Evolutionary conservation across 2,113 vertebrate species (phyloP), one percentile per base, ranked within the genome.

Genomic region (Podiceps cristatus): DNA sequence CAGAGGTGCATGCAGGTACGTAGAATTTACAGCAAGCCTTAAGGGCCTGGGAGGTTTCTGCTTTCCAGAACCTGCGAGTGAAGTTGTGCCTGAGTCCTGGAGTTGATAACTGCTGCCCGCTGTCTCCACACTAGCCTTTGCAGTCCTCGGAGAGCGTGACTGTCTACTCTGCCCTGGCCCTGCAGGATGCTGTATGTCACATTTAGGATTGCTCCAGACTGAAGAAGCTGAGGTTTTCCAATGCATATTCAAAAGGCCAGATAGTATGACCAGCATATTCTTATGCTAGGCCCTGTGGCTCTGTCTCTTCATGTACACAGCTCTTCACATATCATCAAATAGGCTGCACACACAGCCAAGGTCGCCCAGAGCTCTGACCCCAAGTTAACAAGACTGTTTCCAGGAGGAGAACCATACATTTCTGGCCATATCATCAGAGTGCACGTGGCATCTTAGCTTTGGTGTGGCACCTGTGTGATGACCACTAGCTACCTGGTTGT

Each of bases 71-170:
- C 8, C 33, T 64, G 40, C 20, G 16, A 75, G 6, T 29, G 13
- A 90, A 79, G 8, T 28, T 68, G 8, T 53, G 11, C 22, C 53
- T 87, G 47, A 53, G 4, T 72, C 35, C 27, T 63, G 33, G 24
- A 81, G 31, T 4, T 81, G 24, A 20, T 37, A 29, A 18, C 7
- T 59, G 5, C 20, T 73, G 3, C 58, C 28, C 55, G 16, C 9
- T 68, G 10, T 58, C 27, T 53, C 29, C 0, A 0, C 27, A 24
- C 5, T n/a, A 33, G 7, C 7, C 5, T 74, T 67, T 67, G 8
- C 27, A 62, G 67, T 66, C 20, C 31, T 83, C 29, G 11, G 59
- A 86, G 77, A 74, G 8, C 13, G 24, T 7, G 5, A 33, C 31
- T 18, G 17, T 23, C 10, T 24, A 45, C 25, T 15, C 11, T 24